Evolutionary conservation across 2,888 invertebrate species (phyloP).

Genomic region (Caenorhabditis becei): DNA sequence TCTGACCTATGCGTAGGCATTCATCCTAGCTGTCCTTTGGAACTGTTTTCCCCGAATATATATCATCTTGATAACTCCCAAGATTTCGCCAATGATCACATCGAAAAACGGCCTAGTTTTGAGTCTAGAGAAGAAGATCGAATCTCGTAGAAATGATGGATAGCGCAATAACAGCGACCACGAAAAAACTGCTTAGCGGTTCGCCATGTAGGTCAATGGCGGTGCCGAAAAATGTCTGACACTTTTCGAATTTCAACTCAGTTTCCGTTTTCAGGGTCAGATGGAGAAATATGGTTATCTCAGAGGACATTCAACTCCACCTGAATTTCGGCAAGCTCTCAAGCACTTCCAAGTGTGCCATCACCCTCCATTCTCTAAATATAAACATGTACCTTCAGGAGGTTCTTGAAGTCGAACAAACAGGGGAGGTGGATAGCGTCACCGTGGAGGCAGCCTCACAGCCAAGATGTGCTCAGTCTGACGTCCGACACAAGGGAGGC

Average conservation of each 20-base stretch:
- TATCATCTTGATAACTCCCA: not conserved
- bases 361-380: not conserved
- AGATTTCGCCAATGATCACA: conserved; percentile 28
- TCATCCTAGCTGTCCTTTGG: conserved; percentile 9
- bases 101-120: conserved; percentile 58
- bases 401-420: conserved; percentile 75
- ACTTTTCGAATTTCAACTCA: conserved; percentile 26
- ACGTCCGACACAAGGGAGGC: conserved; percentile 54
- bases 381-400: conserved; percentile 66
- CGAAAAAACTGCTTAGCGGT: conserved; percentile 50
- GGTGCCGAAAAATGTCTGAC: conserved; percentile 37
- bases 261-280: conserved; percentile 74
- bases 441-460: conserved; percentile 72
- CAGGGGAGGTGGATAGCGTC: conserved; percentile 74
- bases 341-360: conserved; percentile 66
- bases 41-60: conserved; percentile 19
- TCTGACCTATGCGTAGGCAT: not conserved
- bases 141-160: conserved; percentile 58
- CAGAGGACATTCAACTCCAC: conserved; percentile 68
- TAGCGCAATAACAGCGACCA: conserved; percentile 46
- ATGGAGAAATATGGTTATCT: conserved; percentile 78
- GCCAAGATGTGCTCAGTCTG: conserved; percentile 77
- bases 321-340: conserved; percentile 74
- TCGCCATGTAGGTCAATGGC: conserved; percentile 52
- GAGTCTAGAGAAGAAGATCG: conserved; percentile 41